Conservation (phyloP, 2,797 vertebrate genomes). For the Megaceryle alcyon region DNA sequence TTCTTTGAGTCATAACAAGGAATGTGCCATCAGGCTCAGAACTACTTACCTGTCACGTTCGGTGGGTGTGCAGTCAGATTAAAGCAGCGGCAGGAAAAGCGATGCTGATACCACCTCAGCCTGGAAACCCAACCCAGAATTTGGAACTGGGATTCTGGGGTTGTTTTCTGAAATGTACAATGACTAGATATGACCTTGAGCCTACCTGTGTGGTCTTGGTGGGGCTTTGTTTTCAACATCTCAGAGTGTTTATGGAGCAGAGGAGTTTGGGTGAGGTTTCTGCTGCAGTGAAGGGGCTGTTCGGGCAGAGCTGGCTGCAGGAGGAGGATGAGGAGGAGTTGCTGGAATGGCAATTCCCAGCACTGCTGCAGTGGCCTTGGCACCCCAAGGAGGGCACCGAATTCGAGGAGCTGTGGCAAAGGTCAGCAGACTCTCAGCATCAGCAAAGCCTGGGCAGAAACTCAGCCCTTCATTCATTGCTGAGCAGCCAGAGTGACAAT, state of each 20-base stretch:
- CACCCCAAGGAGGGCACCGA: not conserved
- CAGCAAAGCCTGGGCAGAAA: not conserved
- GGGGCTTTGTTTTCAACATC: not conserved
- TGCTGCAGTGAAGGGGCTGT: not conserved
- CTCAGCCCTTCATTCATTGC: slow-evolving; percentile 34
- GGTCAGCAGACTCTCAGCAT: slow-evolving; percentile 46
- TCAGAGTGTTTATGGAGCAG: fast-evolving
- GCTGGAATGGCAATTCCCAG: not conserved
- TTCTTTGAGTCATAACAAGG: not conserved
- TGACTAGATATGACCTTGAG: not conserved
- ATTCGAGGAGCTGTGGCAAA: not conserved
- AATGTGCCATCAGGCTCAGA: not conserved
- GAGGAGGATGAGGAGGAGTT: not conserved
- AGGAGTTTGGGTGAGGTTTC: not conserved
- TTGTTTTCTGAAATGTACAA: not conserved
- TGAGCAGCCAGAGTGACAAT: not conserved
- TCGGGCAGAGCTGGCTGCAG: not conserved
- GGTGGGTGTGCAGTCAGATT: not conserved
- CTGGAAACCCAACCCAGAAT: not conserved
- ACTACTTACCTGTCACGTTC: not conserved
- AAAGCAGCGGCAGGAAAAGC: not conserved
- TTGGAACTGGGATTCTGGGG: not conserved
- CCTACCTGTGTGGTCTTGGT: fast-evolving
- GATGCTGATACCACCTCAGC: not conserved
- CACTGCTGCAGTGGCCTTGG: not conserved